Evolutionary conservation across 2,113 vertebrate genomes (phyloP).

Genomic region (Dipodomys merriami): DNA sequence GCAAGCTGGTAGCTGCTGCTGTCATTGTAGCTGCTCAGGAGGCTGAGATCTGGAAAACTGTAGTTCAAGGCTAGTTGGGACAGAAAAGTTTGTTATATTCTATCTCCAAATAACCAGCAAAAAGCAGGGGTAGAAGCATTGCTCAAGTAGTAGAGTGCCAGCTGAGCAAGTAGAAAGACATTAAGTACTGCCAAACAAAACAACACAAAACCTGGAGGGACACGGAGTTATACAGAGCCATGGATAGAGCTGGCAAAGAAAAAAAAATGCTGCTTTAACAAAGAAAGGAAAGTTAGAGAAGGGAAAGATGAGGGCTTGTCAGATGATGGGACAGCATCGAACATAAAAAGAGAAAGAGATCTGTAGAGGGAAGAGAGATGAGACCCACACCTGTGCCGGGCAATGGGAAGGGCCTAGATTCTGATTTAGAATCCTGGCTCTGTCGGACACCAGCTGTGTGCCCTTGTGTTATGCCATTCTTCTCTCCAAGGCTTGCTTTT

Average conservation of each 20-base stretch:
- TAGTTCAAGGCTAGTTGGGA: too few relatives aligned
- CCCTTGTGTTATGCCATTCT: neutral
- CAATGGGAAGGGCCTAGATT: neutral
- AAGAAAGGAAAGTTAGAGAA: neutral
- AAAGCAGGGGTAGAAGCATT: too few relatives aligned
- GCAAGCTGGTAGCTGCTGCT: too few relatives aligned
- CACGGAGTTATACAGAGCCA: neutral
- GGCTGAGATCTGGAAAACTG: too few relatives aligned
- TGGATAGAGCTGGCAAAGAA: neutral
- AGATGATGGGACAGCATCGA: neutral
- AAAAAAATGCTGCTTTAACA: neutral
- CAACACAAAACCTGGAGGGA: neutral
- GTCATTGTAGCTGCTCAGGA: too few relatives aligned
- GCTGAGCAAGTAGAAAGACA: too few relatives aligned
- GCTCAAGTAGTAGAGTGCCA: too few relatives aligned
- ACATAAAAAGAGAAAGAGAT: neutral
- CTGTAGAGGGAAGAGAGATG: neutral
- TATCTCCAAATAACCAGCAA: too few relatives aligned
- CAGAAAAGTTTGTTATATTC: too few relatives aligned
- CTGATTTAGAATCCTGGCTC: neutral
- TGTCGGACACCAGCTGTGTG: neutral
- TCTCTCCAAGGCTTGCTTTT: slow-evolving; percentile 5
- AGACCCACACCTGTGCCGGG: neutral
- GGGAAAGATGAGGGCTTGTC: neutral
- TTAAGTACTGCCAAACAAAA: too few relatives aligned